Evolutionary conservation across 2,113 vertebrate genomes (phyloP), one percentile per base, ranked within the genome.

Genomic region (Pangasianodon gigas): DNA sequence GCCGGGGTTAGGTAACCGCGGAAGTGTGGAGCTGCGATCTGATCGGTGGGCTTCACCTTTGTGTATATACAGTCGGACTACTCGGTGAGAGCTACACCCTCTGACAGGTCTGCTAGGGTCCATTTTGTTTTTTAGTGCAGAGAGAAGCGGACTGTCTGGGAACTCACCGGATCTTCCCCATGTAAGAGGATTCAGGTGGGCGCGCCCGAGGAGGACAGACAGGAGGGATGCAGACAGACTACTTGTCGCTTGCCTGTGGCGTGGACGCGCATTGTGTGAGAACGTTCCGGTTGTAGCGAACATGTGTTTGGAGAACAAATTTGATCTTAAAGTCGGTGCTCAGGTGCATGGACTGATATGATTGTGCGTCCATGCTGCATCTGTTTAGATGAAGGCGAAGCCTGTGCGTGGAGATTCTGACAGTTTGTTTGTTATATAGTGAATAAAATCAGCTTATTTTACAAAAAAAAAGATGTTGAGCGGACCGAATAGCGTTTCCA

Each of bases 111-210:
- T 6, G 41, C 10, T 7, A 44, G 21, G 48, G 48, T 90, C 37
- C 77, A 7, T 44, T 69, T 16, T 29, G 56, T 10, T 51, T 3
- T 32, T 51, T 19, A 10, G 37, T 21, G 41, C 84, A 21, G 6
- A 51, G 46, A 19, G 6, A 67, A 69, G 51, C 41, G 16, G 46
- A 44, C 37, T 71, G 62, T 58, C 90, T n/a, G 82, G 77, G 85
- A 46, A 62, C 29, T 67, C 65, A 32, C 46, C 37, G 69, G n/a
- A 26, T 52, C 37, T 56, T 54, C 74, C 46, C 14, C 26, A 54
- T 46, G 32, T 56, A 18, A 54, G 85, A 54, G 90, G 90, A 69
- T 89, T 60, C 44, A 89, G 87, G 89, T 89, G 87, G 87, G 79
- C 89, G 87, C 84, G 87, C 90, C 90, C 91, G 37, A 83, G 86